Conservation (phyloP, 2,888 invertebrate genomes). For the Lithophane leautieri region DNA sequence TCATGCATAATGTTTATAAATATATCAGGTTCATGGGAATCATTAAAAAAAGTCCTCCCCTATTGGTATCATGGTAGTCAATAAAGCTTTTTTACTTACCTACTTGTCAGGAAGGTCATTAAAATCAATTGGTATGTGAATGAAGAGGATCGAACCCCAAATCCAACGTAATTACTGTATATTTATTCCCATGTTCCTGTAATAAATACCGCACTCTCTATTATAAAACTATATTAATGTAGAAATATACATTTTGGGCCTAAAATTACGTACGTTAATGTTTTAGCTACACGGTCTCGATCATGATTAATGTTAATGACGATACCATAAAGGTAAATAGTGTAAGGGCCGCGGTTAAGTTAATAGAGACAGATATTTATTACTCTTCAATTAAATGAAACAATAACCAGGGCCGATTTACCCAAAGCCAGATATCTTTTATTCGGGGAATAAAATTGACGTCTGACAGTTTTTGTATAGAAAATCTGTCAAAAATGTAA, state of each 20-base stretch:
- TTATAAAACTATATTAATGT: slow-evolving; percentile 50
- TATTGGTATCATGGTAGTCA: background rate
- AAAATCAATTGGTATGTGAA: slow-evolving; percentile 4
- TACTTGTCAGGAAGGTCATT: background rate
- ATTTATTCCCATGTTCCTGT: slow-evolving; percentile 16
- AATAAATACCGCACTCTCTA: slow-evolving; percentile 53
- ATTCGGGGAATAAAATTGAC: no score
- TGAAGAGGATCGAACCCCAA: background rate
- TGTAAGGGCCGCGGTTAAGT: slow-evolving; percentile 3
- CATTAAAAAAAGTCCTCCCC: slow-evolving; percentile 12
- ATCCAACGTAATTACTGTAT: slow-evolving; percentile 12
- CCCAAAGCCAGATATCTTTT: no score
- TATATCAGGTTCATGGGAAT: slow-evolving; percentile 3
- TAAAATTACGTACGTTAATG: slow-evolving; percentile 34
- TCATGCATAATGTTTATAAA: slow-evolving; percentile 10
- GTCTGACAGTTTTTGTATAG: no score
- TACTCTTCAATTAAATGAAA: slow-evolving; percentile 5
- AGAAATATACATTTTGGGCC: slow-evolving; percentile 23
- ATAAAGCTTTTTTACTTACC: background rate
- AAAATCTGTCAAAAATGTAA: no score
- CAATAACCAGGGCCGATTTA: background rate
- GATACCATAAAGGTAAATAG: slow-evolving; percentile 29
- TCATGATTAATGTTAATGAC: slow-evolving; percentile 54
- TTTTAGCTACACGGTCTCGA: slow-evolving; percentile 53
- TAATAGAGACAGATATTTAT: slow-evolving; percentile 22